These are phyloP conservation scores for Drosophila baimaii DNA, from an alignment of 1,140 invertebrate species.

Conservation along the genomic window DNA sequence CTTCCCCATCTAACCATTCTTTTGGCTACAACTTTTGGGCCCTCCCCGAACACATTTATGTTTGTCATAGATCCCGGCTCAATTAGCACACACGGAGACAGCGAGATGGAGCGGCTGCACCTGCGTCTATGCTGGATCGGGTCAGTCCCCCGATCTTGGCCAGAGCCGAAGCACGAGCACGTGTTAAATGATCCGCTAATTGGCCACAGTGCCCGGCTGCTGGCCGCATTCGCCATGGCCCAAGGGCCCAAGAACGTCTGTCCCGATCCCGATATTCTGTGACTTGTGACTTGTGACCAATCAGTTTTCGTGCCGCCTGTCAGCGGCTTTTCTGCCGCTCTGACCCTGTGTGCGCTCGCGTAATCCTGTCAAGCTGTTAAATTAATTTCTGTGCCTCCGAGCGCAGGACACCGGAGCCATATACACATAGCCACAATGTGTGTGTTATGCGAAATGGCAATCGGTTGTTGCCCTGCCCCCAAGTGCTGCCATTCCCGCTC, in stretches of 20 bases:
- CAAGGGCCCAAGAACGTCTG: constrained; percentile 9
- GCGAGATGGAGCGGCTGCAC: constrained; percentile 62
- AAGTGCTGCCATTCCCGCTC: constrained; percentile 33
- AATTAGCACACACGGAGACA: constrained; percentile 61
- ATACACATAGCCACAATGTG: background rate
- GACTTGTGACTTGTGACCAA: constrained; percentile 69
- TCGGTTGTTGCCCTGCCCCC: constrained; percentile 45
- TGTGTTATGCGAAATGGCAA: constrained; percentile 22
- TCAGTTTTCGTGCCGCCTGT: constrained; percentile 58
- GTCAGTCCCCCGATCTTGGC: constrained; percentile 22
- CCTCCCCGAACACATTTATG: constrained; percentile 60
- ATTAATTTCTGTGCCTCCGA: constrained; percentile 71
- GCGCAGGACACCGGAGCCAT: constrained; percentile 30
- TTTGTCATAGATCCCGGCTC: constrained; percentile 70
- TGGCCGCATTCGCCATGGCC: constrained; percentile 40
- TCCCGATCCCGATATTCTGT: constrained; percentile 43
- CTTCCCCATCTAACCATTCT: background rate
- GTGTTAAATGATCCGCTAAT: constrained; percentile 56
- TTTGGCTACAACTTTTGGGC: constrained; percentile 4
- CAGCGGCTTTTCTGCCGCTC: constrained; percentile 32
- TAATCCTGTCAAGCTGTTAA: constrained; percentile 82
- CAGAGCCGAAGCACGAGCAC: constrained; percentile 15
- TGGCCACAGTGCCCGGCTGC: constrained; percentile 28
- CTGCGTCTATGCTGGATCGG: constrained; percentile 29
- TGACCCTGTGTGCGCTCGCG: constrained; percentile 39